Conservation (phyloP, 1,140 invertebrate species). For the Reticulitermes speratus region DNA sequence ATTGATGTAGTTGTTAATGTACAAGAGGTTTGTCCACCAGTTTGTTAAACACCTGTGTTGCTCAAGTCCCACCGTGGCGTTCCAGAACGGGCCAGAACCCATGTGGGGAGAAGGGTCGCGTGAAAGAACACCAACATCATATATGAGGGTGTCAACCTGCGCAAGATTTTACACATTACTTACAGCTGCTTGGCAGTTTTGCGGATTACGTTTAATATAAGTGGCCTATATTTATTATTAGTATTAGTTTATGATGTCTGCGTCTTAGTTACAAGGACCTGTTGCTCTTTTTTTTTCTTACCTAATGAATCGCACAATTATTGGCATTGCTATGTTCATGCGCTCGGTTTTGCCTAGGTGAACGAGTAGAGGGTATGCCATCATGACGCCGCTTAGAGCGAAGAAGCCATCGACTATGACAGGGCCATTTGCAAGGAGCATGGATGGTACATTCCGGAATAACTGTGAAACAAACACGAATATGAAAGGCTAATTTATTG, state of each 20-base stretch:
- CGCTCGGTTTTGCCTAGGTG: slow-evolving; percentile 36
- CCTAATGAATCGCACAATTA: slow-evolving; percentile 40
- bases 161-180: slow-evolving; percentile 4
- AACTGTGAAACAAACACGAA: slow-evolving; percentile 9
- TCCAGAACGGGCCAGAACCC: slow-evolving; percentile 46
- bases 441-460: not conserved
- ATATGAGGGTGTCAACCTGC: slow-evolving; percentile 48
- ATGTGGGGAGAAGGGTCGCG: slow-evolving; percentile 42
- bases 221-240: not conserved
- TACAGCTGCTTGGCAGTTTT: not conserved
- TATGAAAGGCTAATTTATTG: no score
- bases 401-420: slow-evolving; percentile 35
- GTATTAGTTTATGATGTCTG: not conserved
- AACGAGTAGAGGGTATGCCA: slow-evolving; percentile 36
- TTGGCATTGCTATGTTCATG: slow-evolving; percentile 36
- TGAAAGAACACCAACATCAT: slow-evolving; percentile 44
- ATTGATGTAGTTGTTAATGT: slow-evolving; percentile 56
- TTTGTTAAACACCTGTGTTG: slow-evolving; percentile 46
- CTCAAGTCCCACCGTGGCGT: slow-evolving; percentile 38
- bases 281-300: slow-evolving; percentile 21
- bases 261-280: not conserved
- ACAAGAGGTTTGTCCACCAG: slow-evolving; percentile 59
- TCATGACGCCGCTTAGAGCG: slow-evolving; percentile 32
- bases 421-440: slow-evolving; percentile 6
- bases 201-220: no score